Evolutionary conservation across 2,888 invertebrate species (phyloP), one percentile per base, ranked within the genome.

Genomic region (Zhengitettix transpicula): DNA sequence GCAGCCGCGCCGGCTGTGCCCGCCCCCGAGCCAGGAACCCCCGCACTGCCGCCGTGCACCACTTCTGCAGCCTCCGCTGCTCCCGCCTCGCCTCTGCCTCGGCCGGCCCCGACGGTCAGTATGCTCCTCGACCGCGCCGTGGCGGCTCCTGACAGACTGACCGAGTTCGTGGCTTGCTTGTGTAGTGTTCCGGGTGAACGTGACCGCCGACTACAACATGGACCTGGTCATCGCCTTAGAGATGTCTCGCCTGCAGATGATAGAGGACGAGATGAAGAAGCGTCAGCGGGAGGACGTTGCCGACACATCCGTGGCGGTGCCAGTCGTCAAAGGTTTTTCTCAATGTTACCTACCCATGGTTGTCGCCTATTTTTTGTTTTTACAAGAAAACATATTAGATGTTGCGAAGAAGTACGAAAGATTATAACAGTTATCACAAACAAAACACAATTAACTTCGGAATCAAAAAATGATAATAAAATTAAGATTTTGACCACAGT

Each of bases 161-260:
- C n/a, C 28, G 28, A 28, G 28, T 7, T 53, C 28, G 11, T n/a
- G 53, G 2, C 12, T 9, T 28, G 15, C 28, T 11, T 9, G 11
- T 15, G 17, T 51, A 70, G 68, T 68, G 58, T 68, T 68, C 60
- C 66, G 67, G 56, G 67, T 68, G 63, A 66, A 68, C 61, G 69
- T 70, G 10, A 68, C 70, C 8, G 69, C 75, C 10, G 78, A 79
- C 65, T 78, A 78, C 67, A 79, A 78, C 66, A 79, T 83, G 75
- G 83, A 84, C 67, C 71, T 83, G 55, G 76, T 82, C 63, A 79
- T 83, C 63, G 83, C 83, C 0, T 68, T 83, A 61, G 83, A 83
- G 70, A 82, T 84, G 82, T 83, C 83, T 1, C 73, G 83, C 15
- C 72, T 84, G 53, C 83, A 83, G 72, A 81, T 81, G 76, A 77